Conservation (phyloP, 2,797 vertebrate species). For the Monodelphis domestica region DNA sequence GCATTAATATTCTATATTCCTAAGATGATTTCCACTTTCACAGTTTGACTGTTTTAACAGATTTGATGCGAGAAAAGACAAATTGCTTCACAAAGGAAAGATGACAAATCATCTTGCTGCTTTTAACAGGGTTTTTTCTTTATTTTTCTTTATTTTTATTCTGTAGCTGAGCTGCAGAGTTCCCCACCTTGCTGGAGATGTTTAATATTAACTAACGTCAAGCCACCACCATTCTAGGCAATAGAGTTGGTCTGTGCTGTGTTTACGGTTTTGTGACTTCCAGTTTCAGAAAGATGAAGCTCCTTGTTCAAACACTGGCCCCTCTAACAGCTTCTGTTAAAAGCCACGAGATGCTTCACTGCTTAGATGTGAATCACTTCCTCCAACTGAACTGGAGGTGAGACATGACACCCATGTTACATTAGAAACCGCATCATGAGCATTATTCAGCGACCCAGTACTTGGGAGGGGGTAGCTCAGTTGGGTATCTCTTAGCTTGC, state of each 20-base stretch:
- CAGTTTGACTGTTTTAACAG: constrained; percentile 87
- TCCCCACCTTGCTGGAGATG: constrained; percentile 75
- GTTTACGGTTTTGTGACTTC: constrained; percentile 55
- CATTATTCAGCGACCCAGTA: background rate
- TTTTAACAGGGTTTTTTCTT: constrained; percentile 82
- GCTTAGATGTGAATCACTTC: constrained; percentile 56
- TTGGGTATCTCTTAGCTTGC: constrained; percentile 1
- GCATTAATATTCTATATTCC: constrained; percentile 79
- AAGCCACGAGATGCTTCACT: constrained; percentile 33
- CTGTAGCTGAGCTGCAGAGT: constrained; percentile 51
- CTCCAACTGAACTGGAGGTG: background rate
- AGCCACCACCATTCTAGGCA: constrained; percentile 65
- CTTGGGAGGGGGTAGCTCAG: background rate
- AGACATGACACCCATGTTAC: constrained; percentile 45
- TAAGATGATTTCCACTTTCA: constrained; percentile 83
- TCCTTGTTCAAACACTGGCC: constrained; percentile 63
- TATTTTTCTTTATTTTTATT: constrained; percentile 81
- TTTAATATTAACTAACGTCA: constrained; percentile 79
- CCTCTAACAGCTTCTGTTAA: constrained; percentile 24
- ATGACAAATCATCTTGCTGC: constrained; percentile 84
- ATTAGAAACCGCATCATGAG: constrained; percentile 51
- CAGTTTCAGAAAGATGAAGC: constrained; percentile 70
- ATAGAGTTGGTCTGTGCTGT: constrained; percentile 66
- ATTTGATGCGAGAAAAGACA: constrained; percentile 86
- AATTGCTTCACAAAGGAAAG: constrained; percentile 82